Base-by-base conservation (phyloP, 2,797 vertebrate species). In the Melanotaenia trifasciata region DNA sequence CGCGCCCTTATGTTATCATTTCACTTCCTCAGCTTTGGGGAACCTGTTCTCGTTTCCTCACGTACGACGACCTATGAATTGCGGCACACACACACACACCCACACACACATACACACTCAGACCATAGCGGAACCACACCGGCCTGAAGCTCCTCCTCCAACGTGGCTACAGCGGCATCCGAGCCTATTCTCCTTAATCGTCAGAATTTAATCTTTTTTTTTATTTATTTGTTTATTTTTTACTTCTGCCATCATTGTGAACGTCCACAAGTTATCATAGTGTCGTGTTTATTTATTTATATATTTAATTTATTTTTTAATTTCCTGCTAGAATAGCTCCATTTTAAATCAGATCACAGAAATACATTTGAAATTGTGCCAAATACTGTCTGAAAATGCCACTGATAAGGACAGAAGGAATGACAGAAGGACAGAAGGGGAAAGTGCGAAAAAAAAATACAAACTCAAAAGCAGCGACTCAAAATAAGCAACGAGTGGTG, bases 21-120 rank as follows among this genome's bases (percentile, higher is more conserved):
- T 63, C 74, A 92, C 88, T 91, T 94, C 91, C 91, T 87, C 81
- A 35, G 70, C 43, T 4, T 58, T 45, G 30, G 35, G 38, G 62
- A 64, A 53, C 58, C 26, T 20, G 38, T 33, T 28, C 53, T 60
- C 63, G 43, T 66, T 45, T 56, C 22, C 20, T 24, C 24, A 33
- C 45, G 4, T 32, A 12, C 24, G 20, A 43, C 74, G 45, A 66
- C 71, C 20, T 22, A 6, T 4, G 30, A 51, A 14, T 1, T 6
- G 10, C 28, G 1, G 3, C 26, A 11, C 9, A 18, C 26, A 7
- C 45, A 22, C 30, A 30, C 54, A 7, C 16, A 8, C 18, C 9
- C 45, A 26, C 54, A 28, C 28, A 13, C 51, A 26, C 54, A 30
- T 5, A 14, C 51, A 1, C 9, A 12, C n/a, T n/a, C 30, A 5